Percentiles rank a stretch among this genome's conserved stretches.
Conservation (phyloP, 2,888 invertebrate species). For the Camptogramma bilineatum region DNA sequence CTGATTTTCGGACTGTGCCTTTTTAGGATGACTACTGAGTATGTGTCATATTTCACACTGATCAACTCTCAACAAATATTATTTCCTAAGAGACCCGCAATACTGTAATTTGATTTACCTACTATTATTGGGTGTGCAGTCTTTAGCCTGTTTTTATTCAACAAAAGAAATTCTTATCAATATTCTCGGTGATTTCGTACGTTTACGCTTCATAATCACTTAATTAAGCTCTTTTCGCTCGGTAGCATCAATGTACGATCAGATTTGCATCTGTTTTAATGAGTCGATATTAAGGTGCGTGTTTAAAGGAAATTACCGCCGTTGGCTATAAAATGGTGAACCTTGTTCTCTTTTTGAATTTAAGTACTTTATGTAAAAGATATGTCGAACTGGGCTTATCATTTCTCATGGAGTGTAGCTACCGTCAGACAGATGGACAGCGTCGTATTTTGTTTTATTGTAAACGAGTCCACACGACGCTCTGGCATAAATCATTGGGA, state of each 20-base stretch:
- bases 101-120: background rate
- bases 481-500: slow-evolving; percentile 55
- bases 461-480: slow-evolving; percentile 46
- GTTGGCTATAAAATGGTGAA: slow-evolving; percentile 50
- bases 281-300: slow-evolving; percentile 56
- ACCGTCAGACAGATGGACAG: slow-evolving; percentile 37
- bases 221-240: slow-evolving; percentile 66
- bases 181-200: slow-evolving; percentile 59
- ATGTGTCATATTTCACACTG: too few relatives aligned
- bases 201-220: slow-evolving; percentile 70
- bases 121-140: background rate
- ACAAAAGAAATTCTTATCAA: slow-evolving; percentile 73
- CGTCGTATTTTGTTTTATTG: slow-evolving; percentile 55
- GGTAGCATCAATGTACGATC: slow-evolving; percentile 56
- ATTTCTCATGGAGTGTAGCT: slow-evolving; percentile 36
- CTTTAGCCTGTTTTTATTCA: slow-evolving; percentile 38
- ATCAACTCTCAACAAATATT: background rate
- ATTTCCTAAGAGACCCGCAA: background rate
- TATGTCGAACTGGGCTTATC: slow-evolving; percentile 40
- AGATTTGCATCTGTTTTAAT: slow-evolving; percentile 54
- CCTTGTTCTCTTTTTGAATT: slow-evolving; percentile 47
- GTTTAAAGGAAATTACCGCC: slow-evolving; percentile 56
- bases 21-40: too few relatives aligned
- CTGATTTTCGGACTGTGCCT: too few relatives aligned
- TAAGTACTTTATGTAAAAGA: slow-evolving; percentile 44